Conservation (phyloP, 2,888 invertebrate species). For the Acanthoscelides obtectus region DNA sequence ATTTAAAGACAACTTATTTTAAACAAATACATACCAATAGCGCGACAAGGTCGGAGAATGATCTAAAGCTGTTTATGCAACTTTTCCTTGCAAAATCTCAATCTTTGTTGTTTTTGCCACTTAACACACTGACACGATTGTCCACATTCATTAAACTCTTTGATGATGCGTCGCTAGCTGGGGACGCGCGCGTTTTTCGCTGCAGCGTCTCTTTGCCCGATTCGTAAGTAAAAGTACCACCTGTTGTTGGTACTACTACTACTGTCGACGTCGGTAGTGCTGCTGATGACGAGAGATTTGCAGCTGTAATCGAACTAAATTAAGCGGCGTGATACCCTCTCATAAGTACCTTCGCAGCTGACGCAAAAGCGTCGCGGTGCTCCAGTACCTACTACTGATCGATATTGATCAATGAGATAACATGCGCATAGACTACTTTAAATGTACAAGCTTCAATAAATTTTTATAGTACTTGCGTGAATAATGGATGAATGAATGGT, state of each 20-base stretch:
- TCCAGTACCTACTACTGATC: background rate
- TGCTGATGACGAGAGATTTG: conserved; percentile 15
- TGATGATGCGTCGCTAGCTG: background rate
- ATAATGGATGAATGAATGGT: no score
- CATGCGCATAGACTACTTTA: background rate
- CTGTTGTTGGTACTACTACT: background rate
- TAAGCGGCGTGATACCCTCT: background rate
- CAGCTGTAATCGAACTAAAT: conserved; percentile 16
- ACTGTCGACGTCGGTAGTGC: background rate
- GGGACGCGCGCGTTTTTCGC: background rate
- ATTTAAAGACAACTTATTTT: no score
- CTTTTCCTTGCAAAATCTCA: background rate
- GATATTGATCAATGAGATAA: background rate
- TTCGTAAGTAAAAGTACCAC: background rate
- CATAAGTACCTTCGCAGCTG: background rate
- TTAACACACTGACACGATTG: background rate
- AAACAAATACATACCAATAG: background rate
- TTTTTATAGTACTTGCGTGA: no score
- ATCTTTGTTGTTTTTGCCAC: background rate
- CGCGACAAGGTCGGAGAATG: background rate
- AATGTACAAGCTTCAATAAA: background rate
- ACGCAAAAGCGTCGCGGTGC: background rate
- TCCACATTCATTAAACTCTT: background rate
- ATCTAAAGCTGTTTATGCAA: background rate
- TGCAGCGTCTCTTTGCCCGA: background rate